Percentiles rank a stretch among this genome's conserved stretches.
These are phyloP conservation scores for Euphysa ruthae DNA, from an alignment of 30 jellyfish, hydroid and myxozoan genomes.

Conservation along the genomic window DNA sequence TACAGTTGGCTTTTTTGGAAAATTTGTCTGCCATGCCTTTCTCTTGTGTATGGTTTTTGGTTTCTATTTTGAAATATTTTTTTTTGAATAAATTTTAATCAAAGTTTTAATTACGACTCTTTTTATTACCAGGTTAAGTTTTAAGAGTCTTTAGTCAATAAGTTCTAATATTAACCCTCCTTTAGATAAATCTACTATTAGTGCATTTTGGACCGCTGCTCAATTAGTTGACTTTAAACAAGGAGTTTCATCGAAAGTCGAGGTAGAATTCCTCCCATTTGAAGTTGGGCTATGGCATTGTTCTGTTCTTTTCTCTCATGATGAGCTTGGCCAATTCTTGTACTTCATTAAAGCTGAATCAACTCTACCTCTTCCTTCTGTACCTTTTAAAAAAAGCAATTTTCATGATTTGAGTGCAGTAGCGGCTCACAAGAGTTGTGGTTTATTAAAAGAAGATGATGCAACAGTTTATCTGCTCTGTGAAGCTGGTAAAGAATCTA, in stretches of 20 bases:
- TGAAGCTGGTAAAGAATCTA: conserved; percentile 43
- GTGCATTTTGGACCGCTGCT: conserved; percentile 71
- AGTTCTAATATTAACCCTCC: too few species aligned
- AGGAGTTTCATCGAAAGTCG: conserved; percentile 23
- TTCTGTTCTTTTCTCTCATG: conserved; percentile 60
- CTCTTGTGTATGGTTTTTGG: too few species aligned
- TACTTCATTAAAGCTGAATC: conserved; percentile 80
- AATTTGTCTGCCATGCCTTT: too few species aligned
- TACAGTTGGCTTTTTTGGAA: too few species aligned
- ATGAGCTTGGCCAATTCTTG: conserved; percentile 76
- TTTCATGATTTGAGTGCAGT: conserved; percentile 49
- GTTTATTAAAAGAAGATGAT: conserved; percentile 43
- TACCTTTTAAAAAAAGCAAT: conserved; percentile 42
- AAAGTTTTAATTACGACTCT: too few species aligned
- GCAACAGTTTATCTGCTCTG: conserved; percentile 78
- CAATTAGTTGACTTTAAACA: conserved; percentile 37
- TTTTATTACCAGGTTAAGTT: too few species aligned
- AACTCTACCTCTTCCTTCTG: conserved; percentile 58
- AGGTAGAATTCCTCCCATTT: conserved; percentile 76
- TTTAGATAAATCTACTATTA: conserved; percentile 15
- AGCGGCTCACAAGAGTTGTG: conserved; percentile 50
- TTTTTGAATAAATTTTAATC: too few species aligned
- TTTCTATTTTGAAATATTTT: too few species aligned
- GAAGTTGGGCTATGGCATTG: conserved; percentile 75
- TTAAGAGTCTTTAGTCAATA: too few species aligned